A percentile compares a stretch with the other conserved stretches of the same genome.
phyloP scores from a whole-genome alignment of 2,888 invertebrate genomes.

The Chrysolina haemoptera region DNA sequence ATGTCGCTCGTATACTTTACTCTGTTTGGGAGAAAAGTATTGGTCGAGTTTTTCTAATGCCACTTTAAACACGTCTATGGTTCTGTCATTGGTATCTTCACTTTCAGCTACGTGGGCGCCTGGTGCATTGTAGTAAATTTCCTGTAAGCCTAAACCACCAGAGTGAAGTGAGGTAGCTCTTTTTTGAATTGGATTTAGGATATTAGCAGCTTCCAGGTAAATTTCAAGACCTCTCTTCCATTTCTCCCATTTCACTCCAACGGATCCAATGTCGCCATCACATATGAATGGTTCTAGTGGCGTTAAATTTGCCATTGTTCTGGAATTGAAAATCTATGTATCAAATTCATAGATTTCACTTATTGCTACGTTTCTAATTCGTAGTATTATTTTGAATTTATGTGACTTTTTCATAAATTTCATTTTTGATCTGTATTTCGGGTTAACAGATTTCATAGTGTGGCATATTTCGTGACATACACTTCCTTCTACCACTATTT shows the following conservation, averaged over 20 bases:
- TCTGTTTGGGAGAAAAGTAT: conserved; percentile 57
- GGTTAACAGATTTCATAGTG: too few relatives aligned
- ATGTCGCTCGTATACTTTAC: conserved; percentile 56
- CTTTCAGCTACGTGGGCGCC: conserved; percentile 35
- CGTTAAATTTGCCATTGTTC: too few relatives aligned
- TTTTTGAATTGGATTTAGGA: conserved; percentile 39
- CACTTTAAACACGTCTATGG: conserved; percentile 27
- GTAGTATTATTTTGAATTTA: too few relatives aligned
- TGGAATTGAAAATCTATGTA: too few relatives aligned
- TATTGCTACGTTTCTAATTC: too few relatives aligned
- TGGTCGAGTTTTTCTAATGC: conserved; percentile 49
- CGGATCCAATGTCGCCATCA: conserved; percentile 42
- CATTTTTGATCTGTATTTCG: too few relatives aligned
- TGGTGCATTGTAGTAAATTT: conserved; percentile 52
- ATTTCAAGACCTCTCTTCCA: conserved; percentile 49
- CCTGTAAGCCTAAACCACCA: conserved; percentile 50
- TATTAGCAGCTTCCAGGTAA: conserved; percentile 45
- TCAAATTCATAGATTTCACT: too few relatives aligned
- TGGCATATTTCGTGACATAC: too few relatives aligned
- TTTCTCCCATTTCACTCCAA: conserved; percentile 46
- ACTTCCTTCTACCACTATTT: too few relatives aligned
- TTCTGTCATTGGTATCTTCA: conserved; percentile 1
- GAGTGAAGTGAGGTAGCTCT: conserved; percentile 45
- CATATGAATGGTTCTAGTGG: too few relatives aligned
- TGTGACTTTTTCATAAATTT: too few relatives aligned